phyloP scores from a whole-genome alignment of 2,888 invertebrate species.

The Himalopsyche anomala region DNA sequence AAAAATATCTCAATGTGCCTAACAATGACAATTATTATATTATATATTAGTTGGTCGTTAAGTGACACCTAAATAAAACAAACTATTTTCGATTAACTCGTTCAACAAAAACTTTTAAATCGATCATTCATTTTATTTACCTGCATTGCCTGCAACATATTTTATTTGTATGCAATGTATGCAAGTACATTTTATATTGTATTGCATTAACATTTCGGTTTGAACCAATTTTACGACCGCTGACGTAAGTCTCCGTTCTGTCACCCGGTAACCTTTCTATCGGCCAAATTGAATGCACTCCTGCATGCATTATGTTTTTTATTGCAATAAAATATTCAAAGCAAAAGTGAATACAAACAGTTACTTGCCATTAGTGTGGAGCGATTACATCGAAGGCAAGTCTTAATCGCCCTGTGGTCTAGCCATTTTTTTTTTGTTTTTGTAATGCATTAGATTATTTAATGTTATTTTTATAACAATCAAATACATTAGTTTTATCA shows the following conservation, averaged over 20 bases:
- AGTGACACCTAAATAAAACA: too few relatives aligned
- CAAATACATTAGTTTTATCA: too few relatives aligned
- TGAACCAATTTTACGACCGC: constrained; percentile 27
- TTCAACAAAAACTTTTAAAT: too few relatives aligned
- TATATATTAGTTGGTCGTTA: too few relatives aligned
- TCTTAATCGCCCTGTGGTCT: neutral
- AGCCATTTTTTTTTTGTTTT: too few relatives aligned
- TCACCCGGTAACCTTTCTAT: constrained; percentile 50
- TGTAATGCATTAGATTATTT: too few relatives aligned
- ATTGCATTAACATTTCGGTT: constrained; percentile 30
- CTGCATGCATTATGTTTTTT: constrained; percentile 19
- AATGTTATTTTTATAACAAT: too few relatives aligned
- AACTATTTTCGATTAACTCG: too few relatives aligned
- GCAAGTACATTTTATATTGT: constrained; percentile 9
- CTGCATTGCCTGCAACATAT: neutral
- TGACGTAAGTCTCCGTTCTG: constrained; percentile 35
- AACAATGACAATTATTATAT: too few relatives aligned
- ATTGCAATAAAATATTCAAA: constrained; percentile 18
- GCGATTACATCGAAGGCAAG: neutral
- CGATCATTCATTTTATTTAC: neutral
- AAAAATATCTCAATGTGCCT: too few relatives aligned
- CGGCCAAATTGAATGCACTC: constrained; percentile 46
- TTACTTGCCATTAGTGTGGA: neutral
- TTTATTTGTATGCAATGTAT: neutral
- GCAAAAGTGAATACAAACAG: constrained; percentile 12